phyloP scores from a whole-genome alignment of 1,140 invertebrate genomes.

The Drosophila santomea region DNA sequence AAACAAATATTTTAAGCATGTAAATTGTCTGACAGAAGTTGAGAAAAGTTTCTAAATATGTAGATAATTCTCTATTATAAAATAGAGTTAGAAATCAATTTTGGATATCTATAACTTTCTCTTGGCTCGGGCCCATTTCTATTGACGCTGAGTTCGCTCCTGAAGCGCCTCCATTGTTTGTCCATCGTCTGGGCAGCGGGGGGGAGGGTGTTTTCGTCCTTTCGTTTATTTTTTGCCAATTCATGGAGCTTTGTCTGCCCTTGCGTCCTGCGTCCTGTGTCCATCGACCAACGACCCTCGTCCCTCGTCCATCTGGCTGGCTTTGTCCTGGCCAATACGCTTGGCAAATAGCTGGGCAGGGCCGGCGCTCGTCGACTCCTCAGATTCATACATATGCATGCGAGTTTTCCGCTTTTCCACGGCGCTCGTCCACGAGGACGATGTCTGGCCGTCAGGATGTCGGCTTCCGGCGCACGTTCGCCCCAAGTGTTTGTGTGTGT shows the following conservation, averaged over 20 bases:
- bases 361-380: conserved; percentile 36
- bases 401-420: conserved; percentile 79
- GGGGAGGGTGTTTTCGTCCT: neutral
- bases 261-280: neutral
- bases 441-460: conserved; percentile 54
- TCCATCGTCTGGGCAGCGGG: conserved; percentile 65
- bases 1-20: too few species aligned
- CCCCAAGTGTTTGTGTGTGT: conserved; percentile 15
- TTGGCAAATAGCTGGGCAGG: conserved; percentile 77
- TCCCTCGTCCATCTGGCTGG: conserved; percentile 15
- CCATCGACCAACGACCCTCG: neutral
- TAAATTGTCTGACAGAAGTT: too few species aligned
- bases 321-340: conserved; percentile 72
- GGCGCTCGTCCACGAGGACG: conserved; percentile 11
- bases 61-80: too few species aligned
- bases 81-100: neutral
- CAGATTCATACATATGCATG: conserved; percentile 67
- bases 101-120: too few species aligned
- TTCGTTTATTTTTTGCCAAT: conserved; percentile 57
- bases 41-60: too few species aligned
- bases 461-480: conserved; percentile 63
- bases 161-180: conserved; percentile 67
- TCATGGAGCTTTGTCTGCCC: conserved; percentile 67
- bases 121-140: neutral
- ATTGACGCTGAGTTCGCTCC: conserved; percentile 9